A percentile compares a stretch with the other conserved stretches of the same genome.
phyloP scores from a whole-genome alignment of 2,797 vertebrate genomes.

The Pantherophis vulpinus region DNA sequence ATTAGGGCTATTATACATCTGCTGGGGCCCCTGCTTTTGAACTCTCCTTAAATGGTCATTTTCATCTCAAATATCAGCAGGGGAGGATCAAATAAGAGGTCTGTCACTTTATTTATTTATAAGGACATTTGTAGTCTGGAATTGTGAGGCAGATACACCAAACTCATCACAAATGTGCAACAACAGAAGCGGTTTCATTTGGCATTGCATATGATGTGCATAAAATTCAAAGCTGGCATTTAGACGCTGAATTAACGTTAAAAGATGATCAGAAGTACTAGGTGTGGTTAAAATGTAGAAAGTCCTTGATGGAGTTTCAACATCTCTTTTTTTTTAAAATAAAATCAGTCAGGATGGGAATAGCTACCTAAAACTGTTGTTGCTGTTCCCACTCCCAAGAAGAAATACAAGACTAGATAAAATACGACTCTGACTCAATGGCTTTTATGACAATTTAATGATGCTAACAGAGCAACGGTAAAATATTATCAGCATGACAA shows the following conservation, averaged over 20 bases:
- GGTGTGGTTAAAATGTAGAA: neutral
- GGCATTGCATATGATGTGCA: neutral
- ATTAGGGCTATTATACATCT: neutral
- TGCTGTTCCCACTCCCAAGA: neutral
- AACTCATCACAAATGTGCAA: neutral
- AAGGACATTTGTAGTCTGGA: neutral
- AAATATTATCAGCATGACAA: neutral
- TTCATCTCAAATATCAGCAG: neutral
- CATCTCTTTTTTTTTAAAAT: neutral
- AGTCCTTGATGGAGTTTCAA: neutral
- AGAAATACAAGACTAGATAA: neutral
- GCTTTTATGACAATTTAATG: neutral
- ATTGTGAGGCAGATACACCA: neutral
- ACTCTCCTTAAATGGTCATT: neutral
- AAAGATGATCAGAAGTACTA: neutral
- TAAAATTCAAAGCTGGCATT: neutral
- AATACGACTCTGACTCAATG: neutral
- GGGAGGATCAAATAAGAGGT: neutral
- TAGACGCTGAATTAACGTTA: neutral
- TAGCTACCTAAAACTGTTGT: neutral
- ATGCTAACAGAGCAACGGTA: neutral
- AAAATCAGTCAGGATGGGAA: neutral
- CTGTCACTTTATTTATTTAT: neutral
- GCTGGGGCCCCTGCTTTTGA: neutral
- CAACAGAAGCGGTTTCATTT: neutral